These are phyloP conservation scores for Atopsyche davidsoni DNA, from an alignment of 1,140 invertebrate genomes.

Conservation along the genomic window DNA sequence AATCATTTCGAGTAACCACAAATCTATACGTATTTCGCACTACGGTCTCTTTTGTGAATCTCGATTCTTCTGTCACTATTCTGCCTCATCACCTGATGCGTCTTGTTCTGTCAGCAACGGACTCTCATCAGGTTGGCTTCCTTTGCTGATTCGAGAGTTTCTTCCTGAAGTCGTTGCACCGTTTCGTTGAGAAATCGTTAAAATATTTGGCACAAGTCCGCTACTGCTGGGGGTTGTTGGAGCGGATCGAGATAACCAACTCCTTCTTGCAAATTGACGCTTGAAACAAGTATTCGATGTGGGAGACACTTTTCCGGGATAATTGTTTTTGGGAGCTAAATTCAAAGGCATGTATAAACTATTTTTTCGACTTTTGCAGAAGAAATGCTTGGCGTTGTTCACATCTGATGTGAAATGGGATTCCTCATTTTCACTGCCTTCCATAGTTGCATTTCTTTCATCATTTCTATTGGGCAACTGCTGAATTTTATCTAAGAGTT, in stretches of 20 bases:
- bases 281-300: constrained; percentile 23
- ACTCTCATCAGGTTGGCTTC: constrained; percentile 49
- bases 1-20: constrained; percentile 26
- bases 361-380: constrained; percentile 44
- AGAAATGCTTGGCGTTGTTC: constrained; percentile 38
- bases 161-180: constrained; percentile 43
- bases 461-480: constrained; percentile 43
- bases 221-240: constrained; percentile 65
- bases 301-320: constrained; percentile 23
- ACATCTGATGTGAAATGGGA: constrained; percentile 33
- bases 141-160: constrained; percentile 15
- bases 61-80: constrained; percentile 15
- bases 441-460: not conserved
- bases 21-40: constrained; percentile 26
- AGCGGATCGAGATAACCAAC: constrained; percentile 65
- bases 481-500: constrained; percentile 62
- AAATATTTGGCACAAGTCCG: constrained; percentile 47
- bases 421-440: constrained; percentile 14
- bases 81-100: constrained; percentile 42
- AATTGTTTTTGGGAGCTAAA: constrained; percentile 29
- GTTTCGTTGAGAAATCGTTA: constrained; percentile 44
- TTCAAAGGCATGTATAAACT: constrained; percentile 54
- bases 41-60: constrained; percentile 24
- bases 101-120: constrained; percentile 52
- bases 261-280: constrained; percentile 37